Base-by-base conservation (phyloP, 2,113 vertebrate genomes). In the Hippocampus comes region DNA sequence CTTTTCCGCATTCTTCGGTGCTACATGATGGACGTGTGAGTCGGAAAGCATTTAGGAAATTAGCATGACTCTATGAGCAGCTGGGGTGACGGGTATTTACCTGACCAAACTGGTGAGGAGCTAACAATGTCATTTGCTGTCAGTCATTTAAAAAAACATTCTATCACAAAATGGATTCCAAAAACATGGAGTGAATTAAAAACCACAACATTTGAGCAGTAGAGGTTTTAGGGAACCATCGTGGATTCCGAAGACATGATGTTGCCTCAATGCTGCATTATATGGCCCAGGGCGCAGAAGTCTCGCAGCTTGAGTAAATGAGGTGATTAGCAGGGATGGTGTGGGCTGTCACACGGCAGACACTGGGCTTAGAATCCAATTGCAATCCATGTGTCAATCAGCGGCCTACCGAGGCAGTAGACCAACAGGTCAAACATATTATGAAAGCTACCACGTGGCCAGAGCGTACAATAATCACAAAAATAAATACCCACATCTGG, bases 321-420 rank as follows among this genome's bases (percentile, higher is more conserved):
- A 85, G 84, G 83, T 84, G 84, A 90, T 91, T 88, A 90, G 86
- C 77, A 76, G 76, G 86, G 81, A 86, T 85, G 88, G 82, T 87
- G 87, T 86, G 80, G 78, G 82, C 81, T 84, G 87, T 90, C 83
- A 86, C 79, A 88, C 34, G 73, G 84, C 85, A 88, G 72, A 85
- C 83, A 79, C 79, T 41, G 51, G 73, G 75, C 63, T 85, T 68
- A 79, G 78, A 85, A 76, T 84, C 85, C 78, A 81, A 86, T 87
- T 82, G 72, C 69, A 78, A 84, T 87, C 77, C 76, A 68, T 51
- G 65, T 83, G 86, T 89, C 87, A 91, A 88, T 91, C 90, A 89
- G 67, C 23, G 43, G 77, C 84, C 81, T 78, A 74, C 81, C 51
- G 69, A 78, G 71, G 72, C 81, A 81, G 88, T 70, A 78, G 84